phyloP scores from a whole-genome alignment of 2,113 vertebrate genomes.

The Synchiropus splendidus region DNA sequence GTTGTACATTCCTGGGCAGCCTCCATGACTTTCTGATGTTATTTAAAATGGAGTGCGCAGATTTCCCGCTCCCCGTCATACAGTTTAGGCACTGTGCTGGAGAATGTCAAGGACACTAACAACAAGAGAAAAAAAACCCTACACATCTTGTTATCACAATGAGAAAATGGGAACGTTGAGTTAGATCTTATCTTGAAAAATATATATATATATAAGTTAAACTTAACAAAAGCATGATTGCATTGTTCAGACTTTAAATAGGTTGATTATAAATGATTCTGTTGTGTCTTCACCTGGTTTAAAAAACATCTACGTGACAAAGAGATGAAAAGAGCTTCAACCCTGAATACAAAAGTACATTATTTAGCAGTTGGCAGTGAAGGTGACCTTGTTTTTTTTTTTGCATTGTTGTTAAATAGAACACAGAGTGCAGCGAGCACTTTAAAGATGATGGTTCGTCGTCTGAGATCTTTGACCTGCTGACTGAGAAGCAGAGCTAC shows the following conservation, averaged over 20 bases:
- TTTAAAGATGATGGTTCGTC: too few relatives aligned
- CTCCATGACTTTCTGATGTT: constrained; percentile 22
- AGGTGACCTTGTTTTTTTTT: constrained; percentile 24
- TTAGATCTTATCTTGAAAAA: constrained; percentile 30
- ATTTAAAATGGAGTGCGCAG: constrained; percentile 45
- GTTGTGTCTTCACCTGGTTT: too few relatives aligned
- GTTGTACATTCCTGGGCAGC: constrained; percentile 41
- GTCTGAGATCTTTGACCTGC: constrained; percentile 12
- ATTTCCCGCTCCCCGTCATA: constrained; percentile 27
- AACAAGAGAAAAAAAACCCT: constrained; percentile 19
- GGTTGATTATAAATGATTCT: too few relatives aligned
- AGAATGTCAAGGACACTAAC: constrained; percentile 40
- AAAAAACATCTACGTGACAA: too few relatives aligned
- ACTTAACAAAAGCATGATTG: too few relatives aligned
- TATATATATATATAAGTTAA: too few relatives aligned
- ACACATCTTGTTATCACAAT: constrained; percentile 14
- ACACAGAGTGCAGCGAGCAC: too few relatives aligned
- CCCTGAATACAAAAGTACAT: constrained; percentile 48
- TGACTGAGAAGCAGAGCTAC: too few relatives aligned
- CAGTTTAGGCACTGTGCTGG: constrained; percentile 55
- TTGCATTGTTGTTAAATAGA: too few relatives aligned
- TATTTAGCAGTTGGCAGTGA: constrained; percentile 56
- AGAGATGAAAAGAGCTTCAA: constrained; percentile 37
- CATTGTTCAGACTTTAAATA: too few relatives aligned
- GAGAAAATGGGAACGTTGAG: constrained; percentile 6